phyloP scores from a whole-genome alignment of 2,113 vertebrate species.

The Marcusenius ussheri region DNA sequence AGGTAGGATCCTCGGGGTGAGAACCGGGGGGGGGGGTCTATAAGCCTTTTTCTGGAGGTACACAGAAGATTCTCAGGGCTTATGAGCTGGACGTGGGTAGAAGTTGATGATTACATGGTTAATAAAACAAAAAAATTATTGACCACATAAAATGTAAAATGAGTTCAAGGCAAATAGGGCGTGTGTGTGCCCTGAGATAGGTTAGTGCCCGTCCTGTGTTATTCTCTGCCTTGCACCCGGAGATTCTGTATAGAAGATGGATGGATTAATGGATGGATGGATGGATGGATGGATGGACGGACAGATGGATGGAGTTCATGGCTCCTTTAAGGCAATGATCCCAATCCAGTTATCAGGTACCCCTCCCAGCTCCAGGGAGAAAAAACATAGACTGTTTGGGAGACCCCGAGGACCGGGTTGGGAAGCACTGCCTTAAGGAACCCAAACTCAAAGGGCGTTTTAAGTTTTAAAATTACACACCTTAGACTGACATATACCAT shows the following conservation, averaged over 20 bases:
- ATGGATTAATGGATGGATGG: background rate
- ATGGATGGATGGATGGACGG: background rate
- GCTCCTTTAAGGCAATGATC: background rate
- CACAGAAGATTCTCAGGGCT: background rate
- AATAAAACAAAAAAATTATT: background rate
- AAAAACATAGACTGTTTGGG: background rate
- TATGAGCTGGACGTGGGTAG: background rate
- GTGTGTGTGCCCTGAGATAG: background rate
- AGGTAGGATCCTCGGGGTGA: slow-evolving; percentile 61
- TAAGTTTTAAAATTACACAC: too few species aligned
- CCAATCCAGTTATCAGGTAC: background rate
- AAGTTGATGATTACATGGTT: background rate
- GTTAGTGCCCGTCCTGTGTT: background rate
- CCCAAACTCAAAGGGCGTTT: background rate
- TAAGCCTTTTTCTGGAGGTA: background rate
- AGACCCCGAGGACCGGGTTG: background rate
- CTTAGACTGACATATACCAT: background rate
- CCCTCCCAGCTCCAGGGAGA: background rate
- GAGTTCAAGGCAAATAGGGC: background rate
- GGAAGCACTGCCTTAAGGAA: background rate
- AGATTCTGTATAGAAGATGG: background rate
- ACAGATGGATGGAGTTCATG: background rate
- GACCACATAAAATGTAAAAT: background rate
- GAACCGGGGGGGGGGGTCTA: background rate
- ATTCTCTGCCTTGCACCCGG: background rate